phyloP scores from a whole-genome alignment of 1,140 invertebrate genomes.

The Acarapis woodi region DNA sequence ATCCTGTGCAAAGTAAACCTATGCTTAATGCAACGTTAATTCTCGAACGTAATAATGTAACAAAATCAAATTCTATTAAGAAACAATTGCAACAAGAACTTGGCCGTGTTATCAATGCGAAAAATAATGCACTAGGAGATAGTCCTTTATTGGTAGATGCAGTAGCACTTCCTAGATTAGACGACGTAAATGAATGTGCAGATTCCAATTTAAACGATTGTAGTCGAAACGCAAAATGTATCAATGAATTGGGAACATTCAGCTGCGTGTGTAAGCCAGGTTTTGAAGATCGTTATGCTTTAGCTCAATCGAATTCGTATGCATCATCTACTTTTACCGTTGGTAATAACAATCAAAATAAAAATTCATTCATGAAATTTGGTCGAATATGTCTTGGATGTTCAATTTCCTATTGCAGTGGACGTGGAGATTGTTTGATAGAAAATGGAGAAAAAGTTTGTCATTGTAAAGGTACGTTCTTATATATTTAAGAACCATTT shows the following conservation, averaged over 20 bases:
- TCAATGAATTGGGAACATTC: conserved; percentile 65
- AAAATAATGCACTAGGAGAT: conserved; percentile 54
- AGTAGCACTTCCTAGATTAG: conserved; percentile 36
- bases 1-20: conserved; percentile 27
- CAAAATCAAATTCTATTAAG: conserved; percentile 26
- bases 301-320: too few relatives aligned
- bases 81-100: conserved; percentile 48
- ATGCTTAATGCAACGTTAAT: conserved; percentile 53
- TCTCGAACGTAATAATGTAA: conserved; percentile 34
- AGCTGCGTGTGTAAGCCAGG: conserved; percentile 50
- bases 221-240: conserved; percentile 43
- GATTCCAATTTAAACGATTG: conserved; percentile 67
- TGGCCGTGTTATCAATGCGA: conserved; percentile 42
- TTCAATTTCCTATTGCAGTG: conserved; percentile 37
- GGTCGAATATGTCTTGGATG: conserved; percentile 41
- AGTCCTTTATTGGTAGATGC: conserved; percentile 51
- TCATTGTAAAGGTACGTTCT: conserved; percentile 27
- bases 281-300: conserved; percentile 24
- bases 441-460: conserved; percentile 39
- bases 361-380: conserved; percentile 27
- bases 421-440: conserved; percentile 46
- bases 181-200: conserved; percentile 65
- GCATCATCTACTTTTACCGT: too few relatives aligned
- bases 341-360: too few relatives aligned
- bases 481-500: too few relatives aligned